These are phyloP conservation scores for Saccopteryx leptura DNA, from an alignment of 2,113 vertebrate genomes.

Conservation along the genomic window DNA sequence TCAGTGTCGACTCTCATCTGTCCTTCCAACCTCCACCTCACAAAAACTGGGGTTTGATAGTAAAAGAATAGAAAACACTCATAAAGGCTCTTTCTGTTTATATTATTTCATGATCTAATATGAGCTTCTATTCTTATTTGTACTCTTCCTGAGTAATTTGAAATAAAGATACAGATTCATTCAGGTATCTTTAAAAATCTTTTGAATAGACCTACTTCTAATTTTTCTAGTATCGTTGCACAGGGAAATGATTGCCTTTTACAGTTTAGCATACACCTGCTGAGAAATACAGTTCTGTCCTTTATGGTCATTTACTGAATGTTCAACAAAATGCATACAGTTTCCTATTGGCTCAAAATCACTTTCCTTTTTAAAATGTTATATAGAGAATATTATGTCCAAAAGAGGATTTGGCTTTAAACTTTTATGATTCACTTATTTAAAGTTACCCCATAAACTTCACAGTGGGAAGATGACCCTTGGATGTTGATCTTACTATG, in stretches of 20 bases:
- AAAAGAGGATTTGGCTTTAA: constrained; percentile 54
- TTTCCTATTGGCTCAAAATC: constrained; percentile 60
- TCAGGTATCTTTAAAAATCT: not conserved
- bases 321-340: constrained; percentile 20
- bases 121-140: not conserved
- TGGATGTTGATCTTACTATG: not conserved
- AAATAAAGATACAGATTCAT: constrained; percentile 20
- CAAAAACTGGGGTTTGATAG: not conserved
- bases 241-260: not conserved
- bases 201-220: not conserved
- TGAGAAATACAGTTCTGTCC: not conserved
- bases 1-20: not conserved
- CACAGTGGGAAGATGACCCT: not conserved
- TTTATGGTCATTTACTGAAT: constrained; percentile 66
- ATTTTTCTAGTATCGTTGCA: not conserved
- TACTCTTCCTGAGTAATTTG: not conserved
- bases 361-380: constrained; percentile 54
- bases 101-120: not conserved
- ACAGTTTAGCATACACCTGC: not conserved
- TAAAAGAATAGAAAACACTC: not conserved
- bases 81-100: not conserved
- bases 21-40: not conserved
- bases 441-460: constrained; percentile 56
- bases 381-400: constrained; percentile 11
- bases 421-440: constrained; percentile 57